Conservation (phyloP, 2,113 vertebrate genomes). For the Dipodomys merriami region DNA sequence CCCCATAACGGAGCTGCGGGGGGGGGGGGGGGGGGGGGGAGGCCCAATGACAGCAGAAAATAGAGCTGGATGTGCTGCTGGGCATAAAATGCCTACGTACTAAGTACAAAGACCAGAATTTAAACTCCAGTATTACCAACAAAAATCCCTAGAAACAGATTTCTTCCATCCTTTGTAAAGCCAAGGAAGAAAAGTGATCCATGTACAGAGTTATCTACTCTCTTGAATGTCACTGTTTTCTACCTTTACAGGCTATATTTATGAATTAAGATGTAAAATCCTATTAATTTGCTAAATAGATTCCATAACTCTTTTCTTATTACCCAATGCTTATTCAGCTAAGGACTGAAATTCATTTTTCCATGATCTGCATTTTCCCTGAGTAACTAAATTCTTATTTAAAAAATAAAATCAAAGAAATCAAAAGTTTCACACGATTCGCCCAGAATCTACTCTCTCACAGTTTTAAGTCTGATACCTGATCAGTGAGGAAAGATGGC, state of each 20-base stretch:
- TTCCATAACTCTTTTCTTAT: constrained; percentile 28
- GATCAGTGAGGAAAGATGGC: constrained; percentile 97
- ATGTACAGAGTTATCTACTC: neutral
- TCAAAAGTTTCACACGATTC: constrained; percentile 18
- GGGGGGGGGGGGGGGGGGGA: too few species aligned
- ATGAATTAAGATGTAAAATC: constrained; percentile 43
- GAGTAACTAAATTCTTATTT: neutral
- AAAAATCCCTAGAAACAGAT: neutral
- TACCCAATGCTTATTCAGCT: neutral
- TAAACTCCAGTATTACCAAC: too few species aligned
- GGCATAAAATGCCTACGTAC: too few species aligned
- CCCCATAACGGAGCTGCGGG: too few species aligned
- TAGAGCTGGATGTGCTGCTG: too few species aligned
- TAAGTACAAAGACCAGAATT: too few species aligned
- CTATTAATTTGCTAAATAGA: neutral
- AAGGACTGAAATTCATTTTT: constrained; percentile 36
- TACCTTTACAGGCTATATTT: neutral
- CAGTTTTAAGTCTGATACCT: constrained; percentile 84
- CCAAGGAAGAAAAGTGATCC: neutral
- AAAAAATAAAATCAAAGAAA: neutral
- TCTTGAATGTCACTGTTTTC: neutral
- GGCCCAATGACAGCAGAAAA: too few species aligned
- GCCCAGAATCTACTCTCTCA: constrained; percentile 14
- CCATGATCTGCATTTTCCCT: constrained; percentile 2
- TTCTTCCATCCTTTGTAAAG: neutral